Percentiles rank a stretch among this genome's conserved stretches.
phyloP scores from a whole-genome alignment of 2,888 invertebrate species.

The Trachelus iudaicus region DNA sequence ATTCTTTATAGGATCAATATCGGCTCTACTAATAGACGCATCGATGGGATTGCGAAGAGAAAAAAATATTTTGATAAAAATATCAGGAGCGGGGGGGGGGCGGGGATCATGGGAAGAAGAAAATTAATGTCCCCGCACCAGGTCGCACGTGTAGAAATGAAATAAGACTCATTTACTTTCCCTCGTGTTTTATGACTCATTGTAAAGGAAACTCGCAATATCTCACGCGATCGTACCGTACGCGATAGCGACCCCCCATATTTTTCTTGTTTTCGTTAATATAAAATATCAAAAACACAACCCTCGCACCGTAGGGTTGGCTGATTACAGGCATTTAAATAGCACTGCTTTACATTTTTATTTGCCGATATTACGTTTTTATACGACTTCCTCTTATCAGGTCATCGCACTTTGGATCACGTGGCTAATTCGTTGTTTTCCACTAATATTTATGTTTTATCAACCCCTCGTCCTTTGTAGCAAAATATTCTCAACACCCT shows the following conservation, averaged over 20 bases:
- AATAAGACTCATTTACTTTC: constrained; percentile 8
- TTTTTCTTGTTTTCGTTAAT: constrained; percentile 8
- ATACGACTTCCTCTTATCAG: neutral
- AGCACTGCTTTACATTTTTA: neutral
- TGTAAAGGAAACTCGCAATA: constrained; percentile 5
- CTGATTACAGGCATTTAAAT: neutral
- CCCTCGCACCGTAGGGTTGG: neutral
- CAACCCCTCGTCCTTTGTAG: neutral
- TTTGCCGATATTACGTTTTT: neutral
- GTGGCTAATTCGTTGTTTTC: constrained; percentile 14
- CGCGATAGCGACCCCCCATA: constrained; percentile 28
- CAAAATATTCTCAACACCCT: constrained; percentile 2
- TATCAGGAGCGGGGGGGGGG: too few relatives aligned
- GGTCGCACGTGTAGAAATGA: neutral
- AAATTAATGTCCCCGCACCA: neutral
- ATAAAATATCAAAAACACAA: neutral
- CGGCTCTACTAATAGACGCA: neutral
- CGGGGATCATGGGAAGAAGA: neutral
- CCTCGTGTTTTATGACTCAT: constrained; percentile 7
- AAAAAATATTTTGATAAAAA: neutral
- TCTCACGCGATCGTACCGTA: constrained; percentile 21
- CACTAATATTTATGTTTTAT: neutral
- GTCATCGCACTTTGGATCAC: constrained; percentile 9
- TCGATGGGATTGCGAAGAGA: neutral
- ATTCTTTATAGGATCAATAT: neutral